Evolutionary conservation across 2,797 vertebrate genomes (phyloP), one percentile per base, ranked within the genome.

Genomic region (Kryptolebias ocellatus): DNA sequence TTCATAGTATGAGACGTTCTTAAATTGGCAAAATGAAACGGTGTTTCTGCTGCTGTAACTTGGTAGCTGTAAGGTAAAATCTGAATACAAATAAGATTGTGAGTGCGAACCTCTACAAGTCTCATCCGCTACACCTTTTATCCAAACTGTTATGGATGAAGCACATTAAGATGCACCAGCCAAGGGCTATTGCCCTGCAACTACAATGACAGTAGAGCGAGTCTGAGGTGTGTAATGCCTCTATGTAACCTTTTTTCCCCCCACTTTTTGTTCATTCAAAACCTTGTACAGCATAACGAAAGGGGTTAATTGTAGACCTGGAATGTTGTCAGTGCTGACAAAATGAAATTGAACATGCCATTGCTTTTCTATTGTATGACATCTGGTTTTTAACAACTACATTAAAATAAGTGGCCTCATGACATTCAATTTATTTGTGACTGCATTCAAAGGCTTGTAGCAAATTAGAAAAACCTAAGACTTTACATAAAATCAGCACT

Each of bases 291-390:
- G n/a, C 59, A 17, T 4, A 27, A 24, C 60, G 39, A 29, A 59
- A 20, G 18, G 18, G 18, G 18, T 27, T 61, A n/a, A 61, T 27
- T 18, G 60, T 37, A 51, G 31, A 34, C 31, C 52, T 31, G 60
- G 24, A 47, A n/a, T 47, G 18, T 34, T 62, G 31, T n/a, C 46
- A 50, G 15, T 15, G 37, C 12, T 18, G 29, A 37, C 28, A 15
- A 61, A 37, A 31, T 53, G 27, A 28, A 63, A 44, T 63, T 39
- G 6, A 47, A 50, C 49, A 44, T 52, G 34, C 11, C 15, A 27
- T 20, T 52, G 17, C 2, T 53, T 53, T 53, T 51, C 51, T 31
- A 29, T 31, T 1, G 10, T 63, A 44, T 15, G 54, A n/a, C 39
- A 39, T 42, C 24, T 57, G 14, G 44, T 12, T 44, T 45, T 11